Percentiles rank a stretch among this genome's conserved stretches.
Evolutionary conservation across 92 coral and sea anemone species (phyloP).

Genomic region (Montipora capitata): DNA sequence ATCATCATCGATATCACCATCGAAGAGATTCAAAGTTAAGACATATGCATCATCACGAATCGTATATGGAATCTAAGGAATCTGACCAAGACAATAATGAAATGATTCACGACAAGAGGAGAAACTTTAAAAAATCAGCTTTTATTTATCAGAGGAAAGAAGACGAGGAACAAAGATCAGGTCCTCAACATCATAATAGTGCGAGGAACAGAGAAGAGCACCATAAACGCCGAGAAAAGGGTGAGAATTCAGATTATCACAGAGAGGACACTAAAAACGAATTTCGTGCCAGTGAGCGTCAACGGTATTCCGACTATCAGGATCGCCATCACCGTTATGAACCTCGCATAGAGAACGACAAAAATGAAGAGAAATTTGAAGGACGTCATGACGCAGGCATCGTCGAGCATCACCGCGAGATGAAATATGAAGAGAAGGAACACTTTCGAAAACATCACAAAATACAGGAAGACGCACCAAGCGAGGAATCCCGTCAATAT

Average conservation of each 20-base stretch:
- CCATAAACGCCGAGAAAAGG: neutral
- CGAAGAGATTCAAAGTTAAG: slow-evolving; percentile 5
- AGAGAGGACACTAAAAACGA: neutral
- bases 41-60: slow-evolving; percentile 18
- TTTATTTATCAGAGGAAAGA: slow-evolving; percentile 10
- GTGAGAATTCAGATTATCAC: neutral
- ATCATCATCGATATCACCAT: neutral
- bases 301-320: neutral
- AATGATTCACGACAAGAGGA: neutral
- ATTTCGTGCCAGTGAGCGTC: neutral
- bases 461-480: neutral
- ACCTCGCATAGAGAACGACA: slow-evolving; percentile 8
- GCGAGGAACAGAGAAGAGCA: slow-evolving; percentile 3
- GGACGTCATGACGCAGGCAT: slow-evolving; percentile 14
- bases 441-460: neutral
- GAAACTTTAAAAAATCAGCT: slow-evolving; percentile 31
- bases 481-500: neutral
- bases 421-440: neutral
- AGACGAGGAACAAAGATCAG: neutral
- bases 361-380: slow-evolving; percentile 28
- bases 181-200: neutral
- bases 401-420: neutral
- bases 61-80: neutral
- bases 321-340: slow-evolving; percentile 11
- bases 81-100: slow-evolving; percentile 4